Percentiles rank a stretch among this genome's conserved stretches.
Conservation (phyloP, 2,113 vertebrate genomes). For the Albula goreensis region DNA sequence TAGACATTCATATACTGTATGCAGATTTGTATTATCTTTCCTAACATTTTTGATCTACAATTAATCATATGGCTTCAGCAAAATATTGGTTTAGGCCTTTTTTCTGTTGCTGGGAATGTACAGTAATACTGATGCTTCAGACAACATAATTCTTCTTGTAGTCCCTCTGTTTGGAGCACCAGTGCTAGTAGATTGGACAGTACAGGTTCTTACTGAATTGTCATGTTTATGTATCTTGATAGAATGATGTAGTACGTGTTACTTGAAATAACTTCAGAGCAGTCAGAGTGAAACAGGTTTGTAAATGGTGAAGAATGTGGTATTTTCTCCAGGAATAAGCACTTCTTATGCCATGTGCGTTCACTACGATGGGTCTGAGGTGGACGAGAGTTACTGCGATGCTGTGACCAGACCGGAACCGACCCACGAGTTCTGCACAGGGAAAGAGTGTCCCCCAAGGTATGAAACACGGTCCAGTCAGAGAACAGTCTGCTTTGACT, state of each 20-base stretch:
- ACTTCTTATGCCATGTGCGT: conserved; percentile 78
- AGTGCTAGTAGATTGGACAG: too few relatives aligned
- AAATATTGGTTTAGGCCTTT: too few relatives aligned
- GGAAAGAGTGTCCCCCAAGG: conserved; percentile 85
- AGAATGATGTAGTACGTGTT: background rate
- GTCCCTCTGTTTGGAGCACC: too few relatives aligned
- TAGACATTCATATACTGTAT: too few relatives aligned
- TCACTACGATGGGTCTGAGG: conserved; percentile 81
- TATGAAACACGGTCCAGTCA: conserved; percentile 42
- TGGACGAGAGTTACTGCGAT: conserved; percentile 81
- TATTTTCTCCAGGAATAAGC: conserved; percentile 71
- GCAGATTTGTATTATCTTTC: too few relatives aligned
- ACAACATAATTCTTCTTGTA: too few relatives aligned
- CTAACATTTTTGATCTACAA: too few relatives aligned
- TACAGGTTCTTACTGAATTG: too few relatives aligned
- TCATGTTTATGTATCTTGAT: background rate
- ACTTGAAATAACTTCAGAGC: background rate
- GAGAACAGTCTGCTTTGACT: too few relatives aligned
- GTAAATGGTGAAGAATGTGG: background rate
- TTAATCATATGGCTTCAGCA: too few relatives aligned
- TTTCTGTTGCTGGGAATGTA: too few relatives aligned
- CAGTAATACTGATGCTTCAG: too few relatives aligned
- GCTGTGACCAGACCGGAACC: conserved; percentile 81
- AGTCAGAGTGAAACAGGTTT: background rate
- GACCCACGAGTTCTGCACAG: conserved; percentile 82